Evolutionary conservation across 2,888 invertebrate genomes (phyloP).

Genomic region (Girardia tigrina): DNA sequence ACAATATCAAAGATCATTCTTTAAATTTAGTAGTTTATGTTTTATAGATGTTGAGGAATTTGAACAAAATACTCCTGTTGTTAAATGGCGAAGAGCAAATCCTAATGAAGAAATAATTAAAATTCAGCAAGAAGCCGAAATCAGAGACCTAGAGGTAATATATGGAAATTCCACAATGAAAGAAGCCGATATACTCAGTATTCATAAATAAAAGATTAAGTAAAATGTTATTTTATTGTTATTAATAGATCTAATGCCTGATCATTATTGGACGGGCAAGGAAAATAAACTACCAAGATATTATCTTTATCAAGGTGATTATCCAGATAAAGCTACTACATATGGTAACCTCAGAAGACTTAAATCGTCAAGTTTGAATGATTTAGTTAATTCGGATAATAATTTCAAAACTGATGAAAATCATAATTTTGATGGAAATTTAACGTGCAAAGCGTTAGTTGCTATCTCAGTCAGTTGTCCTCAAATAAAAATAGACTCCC

Average conservation of each 20-base stretch:
- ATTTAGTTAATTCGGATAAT: background rate
- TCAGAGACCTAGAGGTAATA: background rate
- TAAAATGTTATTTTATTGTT: background rate
- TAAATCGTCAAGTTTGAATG: background rate
- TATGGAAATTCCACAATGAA: background rate
- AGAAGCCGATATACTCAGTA: conserved; percentile 3
- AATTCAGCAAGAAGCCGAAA: conserved; percentile 20
- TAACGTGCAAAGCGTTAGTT: background rate
- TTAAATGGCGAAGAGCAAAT: background rate
- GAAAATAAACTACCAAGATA: conserved; percentile 5
- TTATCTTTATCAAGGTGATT: background rate
- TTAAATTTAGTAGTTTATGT: too few relatives aligned
- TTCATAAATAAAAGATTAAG: background rate
- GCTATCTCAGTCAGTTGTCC: background rate
- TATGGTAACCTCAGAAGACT: background rate
- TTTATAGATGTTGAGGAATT: background rate
- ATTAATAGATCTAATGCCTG: background rate
- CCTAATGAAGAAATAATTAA: background rate
- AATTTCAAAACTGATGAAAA: background rate
- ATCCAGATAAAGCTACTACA: background rate
- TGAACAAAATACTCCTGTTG: background rate
- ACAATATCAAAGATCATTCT: too few relatives aligned
- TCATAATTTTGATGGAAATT: background rate
- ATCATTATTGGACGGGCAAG: conserved; percentile 12
- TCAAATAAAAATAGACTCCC: background rate